These are phyloP conservation scores for Hoplostethus mediterraneus DNA, from an alignment of 2,797 vertebrate genomes.

Conservation along the genomic window DNA sequence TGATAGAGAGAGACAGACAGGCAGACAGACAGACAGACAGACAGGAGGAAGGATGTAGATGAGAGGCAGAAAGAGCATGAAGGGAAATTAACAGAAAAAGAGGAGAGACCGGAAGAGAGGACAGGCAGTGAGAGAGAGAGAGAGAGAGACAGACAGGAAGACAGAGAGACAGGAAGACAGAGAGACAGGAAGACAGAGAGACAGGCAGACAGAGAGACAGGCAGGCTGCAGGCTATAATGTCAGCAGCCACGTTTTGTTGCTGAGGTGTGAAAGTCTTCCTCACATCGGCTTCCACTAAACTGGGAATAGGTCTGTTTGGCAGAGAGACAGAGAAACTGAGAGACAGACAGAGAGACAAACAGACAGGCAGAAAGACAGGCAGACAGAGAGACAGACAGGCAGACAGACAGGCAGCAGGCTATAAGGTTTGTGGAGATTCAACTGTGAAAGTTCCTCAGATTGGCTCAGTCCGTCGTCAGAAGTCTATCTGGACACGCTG, in stretches of 20 bases:
- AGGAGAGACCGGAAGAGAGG: slow-evolving; percentile 6
- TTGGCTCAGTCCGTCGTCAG: slow-evolving; percentile 56
- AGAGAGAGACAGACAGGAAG: not conserved
- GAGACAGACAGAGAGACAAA: not conserved
- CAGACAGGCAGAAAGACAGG: not conserved
- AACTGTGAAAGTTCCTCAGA: slow-evolving; percentile 66
- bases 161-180: no score
- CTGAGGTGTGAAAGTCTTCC: not conserved
- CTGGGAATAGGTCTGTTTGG: no score
- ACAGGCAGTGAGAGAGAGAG: slow-evolving; percentile 7
- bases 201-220: no score
- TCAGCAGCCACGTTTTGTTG: no score
- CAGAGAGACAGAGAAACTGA: not conserved
- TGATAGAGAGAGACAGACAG: no score
- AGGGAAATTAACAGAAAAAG: not conserved
- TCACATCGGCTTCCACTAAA: not conserved
- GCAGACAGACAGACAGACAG: not conserved
- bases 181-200: no score
- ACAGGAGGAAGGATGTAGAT: not conserved
- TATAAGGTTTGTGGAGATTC: slow-evolving; percentile 54
- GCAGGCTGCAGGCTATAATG: no score
- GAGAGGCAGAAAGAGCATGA: slow-evolving; percentile 1
- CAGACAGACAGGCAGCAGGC: slow-evolving; percentile 5
- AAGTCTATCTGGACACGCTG: slow-evolving; percentile 63
- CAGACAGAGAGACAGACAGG: slow-evolving; percentile 2